A percentile compares a stretch with the other conserved stretches of the same genome.
Evolutionary conservation across 2,888 invertebrate species (phyloP).

Genomic region (Macropis europaea): DNA sequence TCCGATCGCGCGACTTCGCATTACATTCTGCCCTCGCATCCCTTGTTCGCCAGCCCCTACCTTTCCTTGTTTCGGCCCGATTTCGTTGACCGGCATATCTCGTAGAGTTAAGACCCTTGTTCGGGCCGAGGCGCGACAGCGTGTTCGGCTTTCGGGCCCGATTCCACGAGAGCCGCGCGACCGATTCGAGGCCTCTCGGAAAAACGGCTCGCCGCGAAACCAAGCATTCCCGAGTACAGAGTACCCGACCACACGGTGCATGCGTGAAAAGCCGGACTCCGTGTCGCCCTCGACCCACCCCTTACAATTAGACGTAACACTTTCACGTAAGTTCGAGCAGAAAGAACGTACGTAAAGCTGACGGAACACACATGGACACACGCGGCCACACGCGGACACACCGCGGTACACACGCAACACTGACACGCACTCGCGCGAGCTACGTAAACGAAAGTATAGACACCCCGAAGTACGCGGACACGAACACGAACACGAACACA

Average conservation of each 20-base stretch:
- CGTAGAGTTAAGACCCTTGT: constrained; percentile 51
- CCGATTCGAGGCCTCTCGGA: background rate
- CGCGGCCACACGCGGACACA: background rate
- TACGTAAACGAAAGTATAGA: constrained; percentile 15
- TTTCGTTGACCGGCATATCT: constrained; percentile 59
- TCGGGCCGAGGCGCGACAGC: constrained; percentile 39
- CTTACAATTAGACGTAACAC: constrained; percentile 50
- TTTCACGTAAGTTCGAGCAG: constrained; percentile 52
- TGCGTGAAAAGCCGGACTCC: constrained; percentile 44
- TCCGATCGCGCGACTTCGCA: constrained; percentile 29
- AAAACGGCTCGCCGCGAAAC: background rate
- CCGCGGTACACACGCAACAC: background rate
- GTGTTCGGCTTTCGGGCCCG: constrained; percentile 36
- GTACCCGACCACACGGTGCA: constrained; percentile 9
- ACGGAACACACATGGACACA: constrained; percentile 22
- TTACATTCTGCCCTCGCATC: constrained; percentile 21
- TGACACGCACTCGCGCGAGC: background rate
- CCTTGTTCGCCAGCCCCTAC: constrained; percentile 6
- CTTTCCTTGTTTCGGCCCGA: constrained; percentile 29
- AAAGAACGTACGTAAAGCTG: constrained; percentile 55
- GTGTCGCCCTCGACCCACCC: constrained; percentile 38
- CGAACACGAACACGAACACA: background rate
- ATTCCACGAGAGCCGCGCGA: background rate
- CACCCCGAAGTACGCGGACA: background rate
- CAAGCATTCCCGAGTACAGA: constrained; percentile 13